phyloP scores from a whole-genome alignment of 2,797 vertebrate species.

The Danio tinwini region DNA sequence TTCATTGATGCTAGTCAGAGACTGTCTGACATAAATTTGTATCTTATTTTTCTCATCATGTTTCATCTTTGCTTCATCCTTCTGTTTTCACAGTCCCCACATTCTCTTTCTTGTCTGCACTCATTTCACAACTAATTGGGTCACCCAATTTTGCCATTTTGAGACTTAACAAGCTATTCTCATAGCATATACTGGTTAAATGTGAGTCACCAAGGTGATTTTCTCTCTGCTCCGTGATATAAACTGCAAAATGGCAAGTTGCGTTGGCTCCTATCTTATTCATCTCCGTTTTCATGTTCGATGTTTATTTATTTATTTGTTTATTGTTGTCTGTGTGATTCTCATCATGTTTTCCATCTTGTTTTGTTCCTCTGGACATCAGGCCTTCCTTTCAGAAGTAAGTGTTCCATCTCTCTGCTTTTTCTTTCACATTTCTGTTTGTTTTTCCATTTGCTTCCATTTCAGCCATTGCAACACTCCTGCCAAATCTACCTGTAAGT shows the following conservation, averaged over 20 bases:
- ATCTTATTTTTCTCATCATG: conserved; percentile 41
- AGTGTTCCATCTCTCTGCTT: conserved; percentile 80
- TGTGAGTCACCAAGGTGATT: conserved; percentile 14
- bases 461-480: conserved; percentile 43
- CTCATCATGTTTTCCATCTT: conserved; percentile 77
- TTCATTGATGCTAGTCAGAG: conserved; percentile 35
- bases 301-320: conserved; percentile 55
- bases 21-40: conserved; percentile 31
- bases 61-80: conserved; percentile 62
- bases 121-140: conserved; percentile 52
- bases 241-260: conserved; percentile 50
- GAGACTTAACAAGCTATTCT: conserved; percentile 6
- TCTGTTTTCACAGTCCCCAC: conserved; percentile 60
- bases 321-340: conserved; percentile 62
- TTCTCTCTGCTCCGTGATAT: neutral
- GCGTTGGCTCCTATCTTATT: conserved; percentile 61
- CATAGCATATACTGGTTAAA: neutral
- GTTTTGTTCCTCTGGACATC: conserved; percentile 87
- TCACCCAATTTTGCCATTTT: conserved; percentile 50
- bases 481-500: conserved; percentile 41
- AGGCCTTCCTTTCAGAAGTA: conserved; percentile 93
- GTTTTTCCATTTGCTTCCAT: conserved; percentile 51
- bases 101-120: conserved; percentile 50
- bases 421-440: conserved; percentile 39
- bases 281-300: conserved; percentile 78